phyloP scores from a whole-genome alignment of 2,888 invertebrate species.

The Aproaerema taeniolella region DNA sequence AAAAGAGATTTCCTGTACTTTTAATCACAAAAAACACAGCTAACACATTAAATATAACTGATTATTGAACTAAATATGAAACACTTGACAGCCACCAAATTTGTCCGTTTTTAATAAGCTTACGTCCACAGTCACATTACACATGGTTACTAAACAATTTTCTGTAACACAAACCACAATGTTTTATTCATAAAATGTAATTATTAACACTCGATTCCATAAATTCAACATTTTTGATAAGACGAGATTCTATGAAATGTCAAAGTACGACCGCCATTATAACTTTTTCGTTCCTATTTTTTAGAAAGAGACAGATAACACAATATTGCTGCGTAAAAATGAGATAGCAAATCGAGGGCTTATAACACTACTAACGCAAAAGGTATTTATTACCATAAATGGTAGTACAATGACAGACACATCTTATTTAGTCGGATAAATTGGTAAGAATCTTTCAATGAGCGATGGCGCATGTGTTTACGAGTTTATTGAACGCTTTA shows the following conservation, averaged over 20 bases:
- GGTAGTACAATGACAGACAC: conserved; percentile 19
- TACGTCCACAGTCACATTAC: conserved; percentile 20
- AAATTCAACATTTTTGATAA: conserved; percentile 43
- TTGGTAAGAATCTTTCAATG: conserved; percentile 28
- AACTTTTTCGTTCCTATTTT: conserved; percentile 34
- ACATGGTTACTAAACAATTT: conserved; percentile 13
- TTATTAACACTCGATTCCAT: conserved; percentile 31
- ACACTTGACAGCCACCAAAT: conserved; percentile 10
- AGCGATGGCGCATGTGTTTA: conserved; percentile 63
- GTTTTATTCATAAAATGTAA: conserved; percentile 49
- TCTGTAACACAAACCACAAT: conserved; percentile 27
- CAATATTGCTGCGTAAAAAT: conserved; percentile 19
- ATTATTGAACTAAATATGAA: conserved; percentile 13
- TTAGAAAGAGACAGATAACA: conserved; percentile 30
- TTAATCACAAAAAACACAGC: not conserved
- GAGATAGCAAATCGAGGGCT: conserved; percentile 28
- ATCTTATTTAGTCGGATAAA: conserved; percentile 27
- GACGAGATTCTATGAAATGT: conserved; percentile 47
- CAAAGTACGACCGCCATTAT: conserved; percentile 59
- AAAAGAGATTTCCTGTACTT: not conserved
- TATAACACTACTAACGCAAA: conserved; percentile 34
- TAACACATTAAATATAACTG: conserved; percentile 4
- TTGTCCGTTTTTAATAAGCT: conserved; percentile 15
- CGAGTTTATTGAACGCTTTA: conserved; percentile 62
- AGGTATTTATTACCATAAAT: conserved; percentile 17